Conservation (phyloP, 2,113 vertebrate genomes). For the Ia io region DNA sequence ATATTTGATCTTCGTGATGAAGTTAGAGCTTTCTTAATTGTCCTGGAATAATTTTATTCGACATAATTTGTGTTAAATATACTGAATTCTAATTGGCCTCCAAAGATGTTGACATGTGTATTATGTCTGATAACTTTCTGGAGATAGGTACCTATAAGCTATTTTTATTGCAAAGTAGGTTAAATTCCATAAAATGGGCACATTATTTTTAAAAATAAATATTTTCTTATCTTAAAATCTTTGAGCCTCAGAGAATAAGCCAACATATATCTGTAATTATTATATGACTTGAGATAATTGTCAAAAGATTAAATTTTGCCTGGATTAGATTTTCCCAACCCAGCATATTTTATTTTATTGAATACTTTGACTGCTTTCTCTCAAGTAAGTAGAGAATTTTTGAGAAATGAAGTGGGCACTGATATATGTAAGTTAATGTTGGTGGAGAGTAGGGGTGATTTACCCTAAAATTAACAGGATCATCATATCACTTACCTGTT, state of each 20-base stretch:
- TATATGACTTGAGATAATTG: neutral
- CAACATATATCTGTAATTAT: neutral
- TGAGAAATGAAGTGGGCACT: neutral
- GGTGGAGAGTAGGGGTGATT: neutral
- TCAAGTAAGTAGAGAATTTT: neutral
- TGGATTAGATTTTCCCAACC: conserved; percentile 7
- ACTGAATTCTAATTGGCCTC: neutral
- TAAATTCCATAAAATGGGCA: neutral
- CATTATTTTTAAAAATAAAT: conserved; percentile 16
- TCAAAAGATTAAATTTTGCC: conserved; percentile 23
- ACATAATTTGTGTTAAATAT: conserved; percentile 26
- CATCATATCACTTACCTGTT: neutral
- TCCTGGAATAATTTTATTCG: neutral
- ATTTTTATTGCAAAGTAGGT: neutral
- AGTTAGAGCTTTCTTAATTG: neutral
- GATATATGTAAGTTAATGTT: neutral
- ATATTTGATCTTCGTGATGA: conserved; percentile 36
- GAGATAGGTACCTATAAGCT: neutral
- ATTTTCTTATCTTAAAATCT: conserved; percentile 11
- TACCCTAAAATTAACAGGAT: neutral
- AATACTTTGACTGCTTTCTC: neutral
- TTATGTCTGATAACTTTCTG: conserved; percentile 4
- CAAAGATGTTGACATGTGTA: neutral
- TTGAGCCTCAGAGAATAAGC: neutral
- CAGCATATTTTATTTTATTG: neutral